Percentiles rank a stretch among this genome's conserved stretches.
phyloP scores from a whole-genome alignment of 2,797 vertebrate species.

The Hybognathus amarus region DNA sequence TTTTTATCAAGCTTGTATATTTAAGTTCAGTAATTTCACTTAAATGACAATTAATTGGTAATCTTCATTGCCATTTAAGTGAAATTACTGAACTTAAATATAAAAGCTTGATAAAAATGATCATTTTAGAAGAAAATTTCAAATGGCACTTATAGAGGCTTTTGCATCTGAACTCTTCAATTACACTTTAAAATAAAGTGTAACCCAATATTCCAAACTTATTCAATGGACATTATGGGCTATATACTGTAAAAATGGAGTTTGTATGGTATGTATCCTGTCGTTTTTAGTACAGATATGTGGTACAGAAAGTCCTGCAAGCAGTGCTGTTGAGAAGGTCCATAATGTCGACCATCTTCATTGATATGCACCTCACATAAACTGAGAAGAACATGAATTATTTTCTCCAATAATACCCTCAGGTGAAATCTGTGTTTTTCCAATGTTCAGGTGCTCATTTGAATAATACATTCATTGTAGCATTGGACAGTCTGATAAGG shows the following conservation, averaged over 20 bases:
- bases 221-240: background rate
- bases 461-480: slow-evolving; percentile 2
- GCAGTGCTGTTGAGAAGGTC: background rate
- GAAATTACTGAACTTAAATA: too few species aligned
- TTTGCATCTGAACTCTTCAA: too few species aligned
- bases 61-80: too few species aligned
- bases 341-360: background rate
- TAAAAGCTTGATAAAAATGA: too few species aligned
- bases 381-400: background rate
- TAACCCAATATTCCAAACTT: background rate
- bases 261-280: background rate
- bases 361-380: slow-evolving; percentile 5
- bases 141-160: too few species aligned
- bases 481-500: slow-evolving; percentile 16
- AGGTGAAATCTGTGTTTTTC: background rate
- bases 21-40: too few species aligned
- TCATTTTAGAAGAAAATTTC: too few species aligned
- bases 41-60: too few species aligned
- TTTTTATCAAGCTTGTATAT: too few species aligned
- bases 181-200: background rate
- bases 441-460: slow-evolving; percentile 20
- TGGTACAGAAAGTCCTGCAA: background rate
- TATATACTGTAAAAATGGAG: background rate
- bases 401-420: slow-evolving; percentile 19
- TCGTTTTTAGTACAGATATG: background rate